A percentile compares a stretch with the other conserved stretches of the same genome.
Conservation (phyloP, 1,140 invertebrate genomes). For the Drosophila chauvacae region DNA sequence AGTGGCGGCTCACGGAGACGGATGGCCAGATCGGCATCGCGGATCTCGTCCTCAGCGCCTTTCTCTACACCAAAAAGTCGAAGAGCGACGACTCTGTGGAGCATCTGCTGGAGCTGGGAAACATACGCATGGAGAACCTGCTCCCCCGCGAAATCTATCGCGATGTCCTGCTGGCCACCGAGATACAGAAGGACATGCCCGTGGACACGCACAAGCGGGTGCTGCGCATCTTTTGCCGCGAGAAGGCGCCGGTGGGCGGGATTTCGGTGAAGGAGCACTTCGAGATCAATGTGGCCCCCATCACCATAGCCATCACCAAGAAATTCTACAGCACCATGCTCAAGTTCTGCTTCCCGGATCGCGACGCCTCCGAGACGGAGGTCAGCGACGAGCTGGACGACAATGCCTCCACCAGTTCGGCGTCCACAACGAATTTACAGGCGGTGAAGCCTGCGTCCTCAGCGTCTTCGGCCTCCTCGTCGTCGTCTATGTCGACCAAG, state of each 20-base stretch:
- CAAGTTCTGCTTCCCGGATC: constrained; percentile 99
- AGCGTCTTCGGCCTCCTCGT: not conserved
- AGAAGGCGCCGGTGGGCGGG: constrained; percentile 96
- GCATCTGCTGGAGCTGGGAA: constrained; percentile 98
- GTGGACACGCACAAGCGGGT: constrained; percentile 92
- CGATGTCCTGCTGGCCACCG: constrained; percentile 95
- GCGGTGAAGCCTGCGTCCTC: constrained; percentile 49
- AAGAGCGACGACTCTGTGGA: constrained; percentile 98
- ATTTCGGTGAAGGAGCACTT: constrained; percentile 99
- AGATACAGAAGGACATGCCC: constrained; percentile 95
- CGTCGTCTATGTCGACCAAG: constrained; percentile 82
- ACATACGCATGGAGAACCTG: constrained; percentile 97
- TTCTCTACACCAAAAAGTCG: constrained; percentile 98
- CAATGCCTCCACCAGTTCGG: constrained; percentile 83
- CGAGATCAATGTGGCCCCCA: constrained; percentile 97
- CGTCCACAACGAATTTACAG: constrained; percentile 76
- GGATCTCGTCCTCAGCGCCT: constrained; percentile 97
- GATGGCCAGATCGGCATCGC: constrained; percentile 99
- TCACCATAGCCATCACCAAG: constrained; percentile 97
- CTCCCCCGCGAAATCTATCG: constrained; percentile 97
- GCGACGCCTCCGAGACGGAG: constrained; percentile 93
- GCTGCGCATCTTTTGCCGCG: constrained; percentile 94
- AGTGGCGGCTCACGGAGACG: constrained; percentile 98
- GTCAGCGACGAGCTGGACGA: constrained; percentile 87
- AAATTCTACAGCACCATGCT: constrained; percentile 99